Evolutionary conservation across 2,113 vertebrate species (phyloP).

Genomic region (Isichthys henryi): DNA sequence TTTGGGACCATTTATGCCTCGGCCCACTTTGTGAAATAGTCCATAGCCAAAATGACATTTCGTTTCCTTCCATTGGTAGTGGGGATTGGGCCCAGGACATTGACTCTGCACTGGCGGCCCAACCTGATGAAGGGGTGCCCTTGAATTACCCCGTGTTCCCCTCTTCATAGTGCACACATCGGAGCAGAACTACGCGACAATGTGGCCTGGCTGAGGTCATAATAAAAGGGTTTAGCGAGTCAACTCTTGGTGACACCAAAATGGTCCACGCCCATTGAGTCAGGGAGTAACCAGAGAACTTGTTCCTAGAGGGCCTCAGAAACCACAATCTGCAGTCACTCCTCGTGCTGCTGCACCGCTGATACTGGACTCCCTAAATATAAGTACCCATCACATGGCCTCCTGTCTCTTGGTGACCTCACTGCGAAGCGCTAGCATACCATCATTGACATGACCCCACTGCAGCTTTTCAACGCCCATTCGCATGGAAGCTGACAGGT

Average conservation of each 20-base stretch:
- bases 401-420: neutral
- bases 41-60: conserved; percentile 3
- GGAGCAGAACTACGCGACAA: neutral
- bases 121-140: neutral
- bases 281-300: neutral
- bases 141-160: neutral
- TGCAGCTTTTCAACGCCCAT: neutral
- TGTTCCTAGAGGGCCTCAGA: neutral
- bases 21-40: conserved; percentile 5
- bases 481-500: neutral
- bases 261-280: neutral
- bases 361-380: neutral
- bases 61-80: neutral
- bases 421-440: neutral
- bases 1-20: neutral
- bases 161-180: neutral
- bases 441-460: neutral
- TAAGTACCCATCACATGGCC: neutral
- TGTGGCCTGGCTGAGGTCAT: neutral
- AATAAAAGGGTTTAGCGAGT: neutral
- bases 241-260: neutral
- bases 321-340: neutral
- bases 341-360: neutral
- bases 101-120: conserved; percentile 9
- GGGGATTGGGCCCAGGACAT: neutral